Evolutionary conservation across 1,140 invertebrate genomes (phyloP).

Genomic region (Panagrolaimus sp.): DNA sequence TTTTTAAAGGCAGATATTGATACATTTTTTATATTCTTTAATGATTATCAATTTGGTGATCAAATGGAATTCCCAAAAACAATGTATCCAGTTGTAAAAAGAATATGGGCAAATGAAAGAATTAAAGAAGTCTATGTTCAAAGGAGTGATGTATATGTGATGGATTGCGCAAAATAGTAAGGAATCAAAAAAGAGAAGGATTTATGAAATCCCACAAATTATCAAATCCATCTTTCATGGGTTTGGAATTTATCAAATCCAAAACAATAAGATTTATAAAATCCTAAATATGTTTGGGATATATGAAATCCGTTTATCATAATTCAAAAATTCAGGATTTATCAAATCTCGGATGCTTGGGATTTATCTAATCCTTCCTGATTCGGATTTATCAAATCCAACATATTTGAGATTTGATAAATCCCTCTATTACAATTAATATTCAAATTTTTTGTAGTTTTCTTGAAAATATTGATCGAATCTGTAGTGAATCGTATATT

Average conservation of each 20-base stretch:
- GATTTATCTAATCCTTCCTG: no score
- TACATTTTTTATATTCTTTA: conserved; percentile 10
- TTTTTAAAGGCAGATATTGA: background rate
- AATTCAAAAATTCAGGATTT: no score
- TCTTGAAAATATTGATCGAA: conserved; percentile 87
- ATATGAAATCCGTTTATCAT: no score
- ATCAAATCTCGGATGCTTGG: no score
- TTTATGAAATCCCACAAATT: no score
- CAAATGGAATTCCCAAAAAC: background rate
- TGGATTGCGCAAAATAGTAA: conserved; percentile 20
- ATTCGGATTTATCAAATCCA: conserved; percentile 25
- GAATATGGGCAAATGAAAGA: background rate
- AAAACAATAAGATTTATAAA: conserved; percentile 62
- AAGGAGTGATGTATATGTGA: background rate
- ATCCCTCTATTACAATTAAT: conserved; percentile 73
- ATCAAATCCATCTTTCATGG: no score
- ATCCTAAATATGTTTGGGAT: no score
- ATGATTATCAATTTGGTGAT: conserved; percentile 22
- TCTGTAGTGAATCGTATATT: conserved; percentile 76
- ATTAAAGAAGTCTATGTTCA: background rate
- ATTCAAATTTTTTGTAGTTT: conserved; percentile 81
- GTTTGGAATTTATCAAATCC: conserved; percentile 85
- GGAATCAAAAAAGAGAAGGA: no score
- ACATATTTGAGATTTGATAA: conserved; percentile 31
- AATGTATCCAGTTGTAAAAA: background rate